Evolutionary conservation across 35 echinoderm and acorn worm genomes (phyloP), one percentile per base, ranked within the genome.

Genomic region (Patiria miniata): DNA sequence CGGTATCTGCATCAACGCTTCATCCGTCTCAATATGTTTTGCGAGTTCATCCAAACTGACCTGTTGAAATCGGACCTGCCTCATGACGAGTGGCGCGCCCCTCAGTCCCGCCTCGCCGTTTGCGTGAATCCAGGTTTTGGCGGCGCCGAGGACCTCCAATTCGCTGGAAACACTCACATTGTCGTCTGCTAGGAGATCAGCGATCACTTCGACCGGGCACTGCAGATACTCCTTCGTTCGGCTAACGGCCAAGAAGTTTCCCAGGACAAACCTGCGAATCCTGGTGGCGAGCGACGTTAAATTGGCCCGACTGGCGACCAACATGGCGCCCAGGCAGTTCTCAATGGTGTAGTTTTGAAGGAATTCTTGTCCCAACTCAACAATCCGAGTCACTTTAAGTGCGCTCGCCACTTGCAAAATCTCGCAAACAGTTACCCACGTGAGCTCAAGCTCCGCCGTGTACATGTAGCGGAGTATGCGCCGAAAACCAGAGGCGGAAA

Each of bases 1-100:
- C 23, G 69, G 68, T 77, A 87, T 79, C 22, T 87, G 68, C 86
- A 87, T 87, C 33, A 87, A 36, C 15, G 22, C 52, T 7, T 87
- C 51, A 38, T 78, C 86, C 14, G 7, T 34, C 52, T 87, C 76
- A 8, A 87, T 51, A 22, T 87, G 26, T 53, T 79, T 51, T 32
- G 44, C 86, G 9, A 87, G 39, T 19, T 87, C 86, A 15, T 77
- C 65, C 1, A 65, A 42, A 1, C 32, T 2, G 18, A 87, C 38
- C 8, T 47, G 37, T 0, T 77, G 59, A 23, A 87, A 87, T 51
- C 85, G 30, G 8, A 87, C 68, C 21, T 38, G 55, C 39, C 44
- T 87, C 65, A 87, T 78, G 18, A 87, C 9, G 51, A 51, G 2
- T 8, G 85, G 55, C 2, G 68, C 85, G 40, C 39, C 6, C 44